Conservation (phyloP, 2,113 vertebrate genomes). For the Oreamnos americanus region DNA sequence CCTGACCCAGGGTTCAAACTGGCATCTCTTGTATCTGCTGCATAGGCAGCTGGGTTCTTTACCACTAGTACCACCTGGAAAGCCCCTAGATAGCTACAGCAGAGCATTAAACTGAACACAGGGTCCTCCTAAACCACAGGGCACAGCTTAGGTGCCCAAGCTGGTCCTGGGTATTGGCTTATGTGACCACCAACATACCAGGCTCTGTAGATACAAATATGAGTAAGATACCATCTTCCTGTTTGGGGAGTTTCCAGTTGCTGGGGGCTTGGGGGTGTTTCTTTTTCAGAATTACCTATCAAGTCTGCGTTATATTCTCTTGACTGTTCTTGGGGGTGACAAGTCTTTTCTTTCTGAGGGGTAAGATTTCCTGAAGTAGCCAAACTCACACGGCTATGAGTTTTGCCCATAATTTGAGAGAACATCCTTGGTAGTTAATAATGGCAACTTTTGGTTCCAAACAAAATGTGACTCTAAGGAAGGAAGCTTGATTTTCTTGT, state of each 20-base stretch:
- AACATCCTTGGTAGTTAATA: not conserved
- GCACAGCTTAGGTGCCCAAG: not conserved
- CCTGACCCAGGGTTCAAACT: not conserved
- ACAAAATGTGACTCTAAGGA: constrained; percentile 1
- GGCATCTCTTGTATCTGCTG: not conserved
- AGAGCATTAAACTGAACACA: not conserved
- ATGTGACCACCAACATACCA: not conserved
- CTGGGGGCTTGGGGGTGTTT: fast-evolving
- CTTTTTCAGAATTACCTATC: not conserved
- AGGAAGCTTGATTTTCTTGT: not conserved
- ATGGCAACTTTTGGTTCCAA: not conserved
- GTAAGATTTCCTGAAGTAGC: not conserved
- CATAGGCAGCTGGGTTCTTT: not conserved
- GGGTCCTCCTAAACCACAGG: not conserved
- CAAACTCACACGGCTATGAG: not conserved
- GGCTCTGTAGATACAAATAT: not conserved
- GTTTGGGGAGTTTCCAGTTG: not conserved
- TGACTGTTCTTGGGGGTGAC: not conserved
- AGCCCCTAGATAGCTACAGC: not conserved
- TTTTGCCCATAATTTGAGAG: not conserved
- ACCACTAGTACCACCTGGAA: not conserved
- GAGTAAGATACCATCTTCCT: not conserved
- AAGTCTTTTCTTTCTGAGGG: not conserved
- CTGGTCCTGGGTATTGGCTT: not conserved
- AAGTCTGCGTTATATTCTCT: not conserved